Evolutionary conservation across 2,113 vertebrate genomes (phyloP).

Genomic region (Hydrochoerus hydrochaeris): DNA sequence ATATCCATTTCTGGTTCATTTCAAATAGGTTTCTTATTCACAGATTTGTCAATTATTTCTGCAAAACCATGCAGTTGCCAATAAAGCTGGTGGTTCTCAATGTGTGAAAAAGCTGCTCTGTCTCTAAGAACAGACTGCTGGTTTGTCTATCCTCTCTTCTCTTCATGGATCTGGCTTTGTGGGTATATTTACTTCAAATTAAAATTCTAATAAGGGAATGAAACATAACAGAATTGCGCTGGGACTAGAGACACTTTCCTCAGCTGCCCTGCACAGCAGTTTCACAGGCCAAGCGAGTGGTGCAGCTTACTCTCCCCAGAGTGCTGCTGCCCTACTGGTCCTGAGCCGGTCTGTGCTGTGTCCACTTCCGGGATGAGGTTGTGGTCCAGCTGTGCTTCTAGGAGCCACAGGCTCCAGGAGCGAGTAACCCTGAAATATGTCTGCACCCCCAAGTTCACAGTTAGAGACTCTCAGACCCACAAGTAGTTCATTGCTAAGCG

Average conservation of each 20-base stretch:
- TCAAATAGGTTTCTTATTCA: constrained; percentile 41
- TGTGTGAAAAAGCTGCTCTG: neutral
- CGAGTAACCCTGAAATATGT: neutral
- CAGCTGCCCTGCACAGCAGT: neutral
- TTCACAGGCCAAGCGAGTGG: neutral
- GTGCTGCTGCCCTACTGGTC: too few species aligned
- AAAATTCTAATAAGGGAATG: constrained; percentile 1
- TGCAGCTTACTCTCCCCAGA: too few species aligned
- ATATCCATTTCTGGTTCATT: constrained; percentile 10
- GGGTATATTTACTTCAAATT: neutral
- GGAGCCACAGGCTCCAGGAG: neutral
- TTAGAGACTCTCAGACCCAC: neutral
- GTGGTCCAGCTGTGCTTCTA: neutral
- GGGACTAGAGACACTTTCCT: neutral
- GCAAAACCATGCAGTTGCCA: constrained; percentile 37
- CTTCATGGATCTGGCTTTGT: constrained; percentile 30
- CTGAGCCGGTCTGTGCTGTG: neutral
- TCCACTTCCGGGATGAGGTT: neutral
- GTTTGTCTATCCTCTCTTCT: neutral
- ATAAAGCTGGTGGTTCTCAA: neutral
- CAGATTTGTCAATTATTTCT: constrained; percentile 30
- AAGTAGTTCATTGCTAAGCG: neutral
- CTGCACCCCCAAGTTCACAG: neutral
- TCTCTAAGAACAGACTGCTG: neutral
- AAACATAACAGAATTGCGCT: neutral